Base-by-base conservation (phyloP, 2,113 vertebrate genomes). In the Oriolus oriolus region DNA sequence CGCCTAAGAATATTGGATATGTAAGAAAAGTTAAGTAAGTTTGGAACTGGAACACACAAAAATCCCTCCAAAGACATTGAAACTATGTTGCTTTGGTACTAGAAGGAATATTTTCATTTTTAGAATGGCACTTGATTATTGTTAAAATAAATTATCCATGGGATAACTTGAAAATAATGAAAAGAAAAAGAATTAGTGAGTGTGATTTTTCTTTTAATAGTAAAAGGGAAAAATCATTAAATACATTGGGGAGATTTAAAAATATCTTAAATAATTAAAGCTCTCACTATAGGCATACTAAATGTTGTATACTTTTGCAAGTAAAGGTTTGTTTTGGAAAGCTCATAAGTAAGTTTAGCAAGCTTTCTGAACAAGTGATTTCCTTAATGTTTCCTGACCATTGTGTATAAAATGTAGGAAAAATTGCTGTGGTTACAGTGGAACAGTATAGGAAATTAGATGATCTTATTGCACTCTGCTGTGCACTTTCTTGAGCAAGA, bases 331-430 rank as follows among this genome's bases (percentile, higher is more conserved):
- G 11, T 87, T n/a, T 71, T 89, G 91, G 70, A 95, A 95, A 95
- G 59, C 11, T 69, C 61, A 28, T 41, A 54, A 17, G 8, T 50
- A 74, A 57, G n/a, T 49, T 81, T 86, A 3, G 7, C 35, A 76
- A 90, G 47, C 30, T 71, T 96, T 94, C 53, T 87, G 69, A 95
- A 81, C 28, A 84, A 89, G 22, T 73, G 45, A 78, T 85, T 96
- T 93, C 53, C 69, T 87, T 68, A 89, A 76, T 57, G 21, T 76
- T 91, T 93, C 78, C 77, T 75, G 71, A 87, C 53, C 57, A 60
- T 57, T 73, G 37, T 83, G 23, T 24, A 69, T 49, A 89, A 95
- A 93, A 77, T 16, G 7, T 39, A 79, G 57, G 53, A 84, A 91
- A 95, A 96, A 68, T 31, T 80, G 10, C n/a, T 76, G 45, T 84